Evolutionary conservation across 2,113 vertebrate genomes (phyloP).

Genomic region (Dasyprocta punctata): DNA sequence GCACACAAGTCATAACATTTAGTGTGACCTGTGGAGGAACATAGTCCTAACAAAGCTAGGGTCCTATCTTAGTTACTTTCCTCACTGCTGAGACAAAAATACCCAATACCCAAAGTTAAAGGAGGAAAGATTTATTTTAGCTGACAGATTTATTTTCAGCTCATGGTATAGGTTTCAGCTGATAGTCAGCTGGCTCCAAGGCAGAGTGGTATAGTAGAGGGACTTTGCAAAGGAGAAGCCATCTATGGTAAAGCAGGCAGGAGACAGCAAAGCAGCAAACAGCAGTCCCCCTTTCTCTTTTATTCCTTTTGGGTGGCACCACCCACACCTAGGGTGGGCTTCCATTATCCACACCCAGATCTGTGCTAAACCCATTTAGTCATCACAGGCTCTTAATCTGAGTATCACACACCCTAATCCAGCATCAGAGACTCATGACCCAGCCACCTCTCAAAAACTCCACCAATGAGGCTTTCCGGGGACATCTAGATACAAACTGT

Average conservation of each 20-base stretch:
- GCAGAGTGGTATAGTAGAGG: background rate
- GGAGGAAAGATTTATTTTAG: background rate
- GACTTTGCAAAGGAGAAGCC: background rate
- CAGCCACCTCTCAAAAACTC: background rate
- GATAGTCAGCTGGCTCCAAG: background rate
- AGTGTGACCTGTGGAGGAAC: background rate
- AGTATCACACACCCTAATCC: background rate
- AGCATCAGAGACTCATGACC: background rate
- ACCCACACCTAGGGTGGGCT: background rate
- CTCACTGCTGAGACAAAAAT: background rate
- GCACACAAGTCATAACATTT: background rate
- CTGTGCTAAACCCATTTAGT: background rate
- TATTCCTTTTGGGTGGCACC: background rate
- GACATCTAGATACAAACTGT: background rate
- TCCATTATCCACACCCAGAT: background rate
- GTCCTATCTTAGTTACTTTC: background rate
- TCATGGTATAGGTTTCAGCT: background rate
- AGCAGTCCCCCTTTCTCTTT: background rate
- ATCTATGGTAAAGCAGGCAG: background rate
- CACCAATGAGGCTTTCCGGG: background rate
- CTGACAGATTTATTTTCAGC: background rate
- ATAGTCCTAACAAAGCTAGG: background rate
- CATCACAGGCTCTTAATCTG: background rate
- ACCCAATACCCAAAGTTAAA: background rate
- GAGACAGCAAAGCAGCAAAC: background rate